Base-by-base conservation (phyloP, 2,113 vertebrate species). In the Pteruthius melanotis region DNA sequence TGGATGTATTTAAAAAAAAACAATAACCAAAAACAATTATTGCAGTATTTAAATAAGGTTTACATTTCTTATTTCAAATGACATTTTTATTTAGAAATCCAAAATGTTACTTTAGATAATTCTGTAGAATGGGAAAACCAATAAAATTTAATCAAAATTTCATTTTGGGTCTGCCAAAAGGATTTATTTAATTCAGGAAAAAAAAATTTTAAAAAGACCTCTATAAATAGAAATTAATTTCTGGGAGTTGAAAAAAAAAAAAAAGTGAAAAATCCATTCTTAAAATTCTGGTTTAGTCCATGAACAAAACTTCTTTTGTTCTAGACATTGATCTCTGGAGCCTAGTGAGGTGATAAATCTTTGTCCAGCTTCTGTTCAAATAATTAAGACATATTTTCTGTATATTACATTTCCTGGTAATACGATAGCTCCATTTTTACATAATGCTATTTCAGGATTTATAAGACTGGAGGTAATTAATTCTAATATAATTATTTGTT, bases 261-360 rank as follows among this genome's bases (percentile, higher is more conserved):
- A 14, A 13, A 42, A 16, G 19, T 40, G 13, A 39, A 82, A 84
- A 85, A 81, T 33, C 9, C 30, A 27, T 35, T 19, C 14, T 20
- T 22, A 44, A 89, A 42, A 26, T 60, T 86, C 35, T 71, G 10
- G 1, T 71, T 91, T 81, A 70, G 23, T 37, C 24, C 78, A 24
- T 60, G 49, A 89, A 78, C 50, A 83, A 61, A 72, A 66, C 60
- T 80, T 60, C 27, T 87, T 77, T 90, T 92, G 33, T 81, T 93
- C 23, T 37, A 77, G 35, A 40, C 45, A 66, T 22, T 5, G 1
- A 27, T 89, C 16, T 92, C 22, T 63, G 27, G 23, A 77, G 30
- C 45, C 45, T 37, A 70, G 40, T 59, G 61, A 81, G 24, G 8
- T 64, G 76, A 52, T 47, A 81, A 94, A 90, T 87, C 64, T 82